Percentiles rank a stretch among this genome's conserved stretches.
Conservation (phyloP, 2,888 invertebrate genomes). For the Hydriomena furcata region DNA sequence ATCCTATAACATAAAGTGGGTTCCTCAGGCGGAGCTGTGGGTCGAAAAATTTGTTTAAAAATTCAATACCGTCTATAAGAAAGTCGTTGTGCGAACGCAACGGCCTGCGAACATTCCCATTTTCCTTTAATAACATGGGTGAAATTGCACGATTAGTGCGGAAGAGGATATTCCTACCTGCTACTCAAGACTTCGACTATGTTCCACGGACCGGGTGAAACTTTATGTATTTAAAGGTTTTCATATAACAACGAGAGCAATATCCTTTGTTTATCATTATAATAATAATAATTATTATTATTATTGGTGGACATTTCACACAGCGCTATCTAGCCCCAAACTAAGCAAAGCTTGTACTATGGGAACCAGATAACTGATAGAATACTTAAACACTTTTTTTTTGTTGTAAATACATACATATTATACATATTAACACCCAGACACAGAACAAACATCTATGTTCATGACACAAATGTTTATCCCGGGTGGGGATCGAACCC, state of each 20-base stretch:
- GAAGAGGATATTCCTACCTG: slow-evolving; percentile 55
- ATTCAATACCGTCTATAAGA: slow-evolving; percentile 79
- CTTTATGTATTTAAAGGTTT: slow-evolving; percentile 10
- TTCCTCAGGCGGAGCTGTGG: slow-evolving; percentile 53
- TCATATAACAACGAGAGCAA: background rate
- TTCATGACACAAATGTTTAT: too few species aligned
- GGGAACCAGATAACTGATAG: too few species aligned
- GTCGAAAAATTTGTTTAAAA: slow-evolving; percentile 80
- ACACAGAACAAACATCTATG: too few species aligned
- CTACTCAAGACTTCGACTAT: slow-evolving; percentile 56
- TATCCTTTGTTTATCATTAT: too few species aligned
- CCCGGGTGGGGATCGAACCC: too few species aligned
- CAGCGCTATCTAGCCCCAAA: too few species aligned
- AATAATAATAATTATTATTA: too few species aligned
- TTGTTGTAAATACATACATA: too few species aligned
- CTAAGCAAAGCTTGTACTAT: too few species aligned
- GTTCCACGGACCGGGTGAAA: slow-evolving; percentile 50
- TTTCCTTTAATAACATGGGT: slow-evolving; percentile 78
- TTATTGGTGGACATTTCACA: too few species aligned
- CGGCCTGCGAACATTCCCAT: slow-evolving; percentile 78
- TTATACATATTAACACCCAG: too few species aligned
- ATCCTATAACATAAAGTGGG: slow-evolving; percentile 71
- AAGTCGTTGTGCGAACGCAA: slow-evolving; percentile 76
- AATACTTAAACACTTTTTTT: too few species aligned
- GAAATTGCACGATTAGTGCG: slow-evolving; percentile 79